These are phyloP conservation scores for Tenthredo livida DNA, from an alignment of 2,888 invertebrate genomes.

Conservation along the genomic window DNA sequence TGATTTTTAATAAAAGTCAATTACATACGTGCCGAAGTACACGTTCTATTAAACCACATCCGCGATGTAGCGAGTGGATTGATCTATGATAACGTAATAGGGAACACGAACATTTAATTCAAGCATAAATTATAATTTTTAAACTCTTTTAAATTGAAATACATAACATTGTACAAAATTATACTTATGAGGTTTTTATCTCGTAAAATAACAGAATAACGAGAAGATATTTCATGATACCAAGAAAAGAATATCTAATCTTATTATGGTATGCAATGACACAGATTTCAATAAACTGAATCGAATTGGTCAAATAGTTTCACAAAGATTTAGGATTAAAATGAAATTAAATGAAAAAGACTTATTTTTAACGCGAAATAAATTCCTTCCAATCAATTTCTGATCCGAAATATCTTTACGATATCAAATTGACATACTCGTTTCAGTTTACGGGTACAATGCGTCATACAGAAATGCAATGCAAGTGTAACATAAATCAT, in stretches of 20 bases:
- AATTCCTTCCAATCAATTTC: not conserved
- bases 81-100: conserved; percentile 2
- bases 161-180: not conserved
- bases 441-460: not conserved
- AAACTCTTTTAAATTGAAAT: not conserved
- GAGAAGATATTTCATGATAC: not conserved
- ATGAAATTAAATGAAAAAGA: not conserved
- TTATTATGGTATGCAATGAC: not conserved
- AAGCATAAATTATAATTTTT: conserved; percentile 21
- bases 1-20: not conserved
- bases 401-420: not conserved
- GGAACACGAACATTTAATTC: conserved; percentile 33
- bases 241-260: not conserved
- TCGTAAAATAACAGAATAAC: not conserved
- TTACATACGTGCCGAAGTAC: not conserved
- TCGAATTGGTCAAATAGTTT: not conserved
- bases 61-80: conserved; percentile 9
- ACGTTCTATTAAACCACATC: not conserved
- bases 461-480: not conserved
- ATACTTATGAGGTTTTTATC: not conserved
- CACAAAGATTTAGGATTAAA: not conserved
- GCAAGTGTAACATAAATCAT: not conserved
- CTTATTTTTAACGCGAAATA: not conserved
- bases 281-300: not conserved
- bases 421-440: not conserved